Evolutionary conservation across 1,140 invertebrate genomes (phyloP), one percentile per base, ranked within the genome.

Genomic region (Drosophila murphyi): DNA sequence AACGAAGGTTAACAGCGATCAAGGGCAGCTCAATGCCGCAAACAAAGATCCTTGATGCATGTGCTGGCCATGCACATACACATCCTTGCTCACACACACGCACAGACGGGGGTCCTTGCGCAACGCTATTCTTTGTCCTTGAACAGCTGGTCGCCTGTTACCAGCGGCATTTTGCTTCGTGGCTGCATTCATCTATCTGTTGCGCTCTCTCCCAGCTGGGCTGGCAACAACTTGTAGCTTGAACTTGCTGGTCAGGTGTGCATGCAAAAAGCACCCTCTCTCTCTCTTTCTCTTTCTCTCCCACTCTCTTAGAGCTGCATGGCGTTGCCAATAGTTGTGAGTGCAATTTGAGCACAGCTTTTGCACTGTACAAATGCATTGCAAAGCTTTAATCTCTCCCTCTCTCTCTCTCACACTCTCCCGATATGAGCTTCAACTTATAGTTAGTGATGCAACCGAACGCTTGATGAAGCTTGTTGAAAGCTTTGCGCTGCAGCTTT

Each of bases 1-100:
- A 20, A 7, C 39, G 74, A 83, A 80, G 77, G 86, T 75, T 80
- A 83, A 54, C 56, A 8, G 43, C 82, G 82, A 87, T 87, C 82
- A 87, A 87, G 82, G 82, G 82, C 82, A 76, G 79, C 55, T 79
- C 76, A 87, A 87, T 87, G 82, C 76, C 82, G 78, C 43, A 57
- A 7, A 54, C 37, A 37, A 4, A 50, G 78, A 86, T 86, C 82
- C 82, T 81, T 86, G 82, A 43, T 39, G 45, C 34, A 59, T 5
- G 2, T 4, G 5, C 51, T 10, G 5, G 5, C 12, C 20, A 28
- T 20, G 5, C 6, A 48, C 32, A 52, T 20, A 6, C 10, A 12
- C 1, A 34, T 20, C 20, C 20, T 20, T 20, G 20, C 32, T 7
- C 20, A 20, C 20, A 20, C 20, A 20, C 20, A 20, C 20, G 20